Evolutionary conservation across 2,797 vertebrate genomes (phyloP).

Genomic region (Leuciscus waleckii): DNA sequence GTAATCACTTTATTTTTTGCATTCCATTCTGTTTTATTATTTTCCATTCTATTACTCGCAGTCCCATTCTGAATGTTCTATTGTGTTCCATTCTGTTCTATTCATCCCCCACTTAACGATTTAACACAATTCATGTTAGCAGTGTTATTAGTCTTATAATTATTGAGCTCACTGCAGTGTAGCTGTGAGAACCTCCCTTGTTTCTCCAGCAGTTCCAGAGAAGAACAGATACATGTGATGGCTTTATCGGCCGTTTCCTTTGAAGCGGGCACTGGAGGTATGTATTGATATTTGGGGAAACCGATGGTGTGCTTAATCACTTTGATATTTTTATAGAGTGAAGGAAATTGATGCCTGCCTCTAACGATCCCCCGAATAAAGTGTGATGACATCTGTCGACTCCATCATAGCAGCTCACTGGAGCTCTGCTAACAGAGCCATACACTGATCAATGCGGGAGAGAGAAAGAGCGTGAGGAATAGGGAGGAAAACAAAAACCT

Average conservation of each 20-base stretch:
- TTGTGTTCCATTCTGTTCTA: neutral
- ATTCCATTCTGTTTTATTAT: neutral
- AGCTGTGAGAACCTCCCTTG: neutral
- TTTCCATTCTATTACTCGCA: neutral
- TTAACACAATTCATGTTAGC: neutral
- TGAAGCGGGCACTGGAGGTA: slow-evolving; percentile 73
- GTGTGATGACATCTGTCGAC: slow-evolving; percentile 73
- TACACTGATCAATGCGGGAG: slow-evolving; percentile 20
- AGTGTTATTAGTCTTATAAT: neutral
- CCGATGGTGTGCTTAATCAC: slow-evolving; percentile 75
- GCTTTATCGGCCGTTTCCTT: slow-evolving; percentile 67
- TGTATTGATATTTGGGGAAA: slow-evolving; percentile 76
- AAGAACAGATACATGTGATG: slow-evolving; percentile 16
- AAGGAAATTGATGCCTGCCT: slow-evolving; percentile 73
- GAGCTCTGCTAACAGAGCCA: slow-evolving; percentile 50
- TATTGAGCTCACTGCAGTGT: neutral
- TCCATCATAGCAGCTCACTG: slow-evolving; percentile 67
- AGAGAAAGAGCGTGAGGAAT: neutral
- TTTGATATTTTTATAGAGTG: slow-evolving; percentile 71
- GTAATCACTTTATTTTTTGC: neutral
- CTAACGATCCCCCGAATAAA: slow-evolving; percentile 67
- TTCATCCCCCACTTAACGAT: neutral
- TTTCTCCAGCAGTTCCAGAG: slow-evolving; percentile 19
- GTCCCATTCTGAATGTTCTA: neutral
- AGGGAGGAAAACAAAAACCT: neutral